Evolutionary conservation across 2,113 vertebrate species (phyloP).

Genomic region (Hippocampus mohnikei): DNA sequence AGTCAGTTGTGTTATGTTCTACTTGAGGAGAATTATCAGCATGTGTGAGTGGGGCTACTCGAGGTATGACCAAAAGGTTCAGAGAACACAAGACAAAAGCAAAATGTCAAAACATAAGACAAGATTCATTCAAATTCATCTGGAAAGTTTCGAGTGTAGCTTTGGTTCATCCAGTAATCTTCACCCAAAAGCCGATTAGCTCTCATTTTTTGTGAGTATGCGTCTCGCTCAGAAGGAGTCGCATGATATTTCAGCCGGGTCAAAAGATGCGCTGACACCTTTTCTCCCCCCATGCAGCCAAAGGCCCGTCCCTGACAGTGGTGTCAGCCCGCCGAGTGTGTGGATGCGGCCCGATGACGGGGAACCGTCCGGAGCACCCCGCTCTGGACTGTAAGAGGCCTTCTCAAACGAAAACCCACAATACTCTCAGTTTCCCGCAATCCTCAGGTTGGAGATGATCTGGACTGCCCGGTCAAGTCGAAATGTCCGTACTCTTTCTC

Average conservation of each 20-base stretch:
- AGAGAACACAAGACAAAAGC: too few relatives aligned
- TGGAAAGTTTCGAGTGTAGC: too few relatives aligned
- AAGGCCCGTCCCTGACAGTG: slow-evolving; percentile 94
- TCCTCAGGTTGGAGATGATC: slow-evolving; percentile 90
- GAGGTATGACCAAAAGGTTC: too few relatives aligned
- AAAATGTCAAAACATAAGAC: too few relatives aligned
- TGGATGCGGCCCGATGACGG: slow-evolving; percentile 57
- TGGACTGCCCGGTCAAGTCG: slow-evolving; percentile 78
- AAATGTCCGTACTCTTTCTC: slow-evolving; percentile 71
- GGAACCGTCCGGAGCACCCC: slow-evolving; percentile 39
- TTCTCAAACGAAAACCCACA: slow-evolving; percentile 74
- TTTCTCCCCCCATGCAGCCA: slow-evolving; percentile 74
- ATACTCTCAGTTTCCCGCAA: slow-evolving; percentile 88
- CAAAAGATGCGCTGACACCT: background rate
- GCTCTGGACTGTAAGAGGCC: slow-evolving; percentile 88
- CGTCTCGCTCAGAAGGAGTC: background rate
- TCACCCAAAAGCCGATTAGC: too few relatives aligned
- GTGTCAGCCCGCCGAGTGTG: slow-evolving; percentile 69
- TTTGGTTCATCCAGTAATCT: too few relatives aligned
- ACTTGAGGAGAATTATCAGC: too few relatives aligned
- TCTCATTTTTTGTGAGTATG: too few relatives aligned
- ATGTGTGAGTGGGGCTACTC: too few relatives aligned
- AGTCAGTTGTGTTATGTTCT: too few relatives aligned
- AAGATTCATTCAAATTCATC: too few relatives aligned
- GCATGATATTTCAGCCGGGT: background rate